Evolutionary conservation across 2,113 vertebrate genomes (phyloP).

Genomic region (Cyanocitta stelleri): DNA sequence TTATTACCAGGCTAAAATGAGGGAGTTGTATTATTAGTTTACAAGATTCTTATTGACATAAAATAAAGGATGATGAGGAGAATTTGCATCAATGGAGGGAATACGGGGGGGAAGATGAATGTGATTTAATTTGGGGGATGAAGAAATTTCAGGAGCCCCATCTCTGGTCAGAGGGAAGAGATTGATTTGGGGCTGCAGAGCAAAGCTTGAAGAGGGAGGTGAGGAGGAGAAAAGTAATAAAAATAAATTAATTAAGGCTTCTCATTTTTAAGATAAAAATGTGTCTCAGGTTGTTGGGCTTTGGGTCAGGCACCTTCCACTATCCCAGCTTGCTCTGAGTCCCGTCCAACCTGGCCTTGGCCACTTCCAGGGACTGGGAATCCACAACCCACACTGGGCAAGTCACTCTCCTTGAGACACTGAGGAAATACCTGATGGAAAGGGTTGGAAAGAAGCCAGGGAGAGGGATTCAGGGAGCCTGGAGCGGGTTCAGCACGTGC

Average conservation of each 20-base stretch:
- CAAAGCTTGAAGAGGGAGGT: neutral
- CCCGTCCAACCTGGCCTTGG: neutral
- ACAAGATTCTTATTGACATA: neutral
- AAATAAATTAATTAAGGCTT: neutral
- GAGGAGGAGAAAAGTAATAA: neutral
- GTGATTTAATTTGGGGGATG: neutral
- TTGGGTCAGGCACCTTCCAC: neutral
- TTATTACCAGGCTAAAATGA: neutral
- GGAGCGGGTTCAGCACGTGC: accelerated
- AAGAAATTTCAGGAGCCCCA: neutral
- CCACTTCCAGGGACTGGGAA: neutral
- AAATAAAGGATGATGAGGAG: neutral
- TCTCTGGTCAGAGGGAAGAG: neutral
- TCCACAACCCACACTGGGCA: neutral
- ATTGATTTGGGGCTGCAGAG: neutral
- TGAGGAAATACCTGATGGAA: neutral
- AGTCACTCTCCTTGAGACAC: neutral
- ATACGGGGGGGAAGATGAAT: neutral
- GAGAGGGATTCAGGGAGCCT: neutral
- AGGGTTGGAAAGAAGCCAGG: neutral
- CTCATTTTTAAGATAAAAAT: neutral
- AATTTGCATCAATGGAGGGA: accelerated
- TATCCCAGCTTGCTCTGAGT: neutral
- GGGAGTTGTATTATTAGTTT: neutral
- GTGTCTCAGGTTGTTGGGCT: neutral